These are phyloP conservation scores for Ornithoptera alexandrae DNA, from an alignment of 2,888 invertebrate genomes.

Conservation along the genomic window DNA sequence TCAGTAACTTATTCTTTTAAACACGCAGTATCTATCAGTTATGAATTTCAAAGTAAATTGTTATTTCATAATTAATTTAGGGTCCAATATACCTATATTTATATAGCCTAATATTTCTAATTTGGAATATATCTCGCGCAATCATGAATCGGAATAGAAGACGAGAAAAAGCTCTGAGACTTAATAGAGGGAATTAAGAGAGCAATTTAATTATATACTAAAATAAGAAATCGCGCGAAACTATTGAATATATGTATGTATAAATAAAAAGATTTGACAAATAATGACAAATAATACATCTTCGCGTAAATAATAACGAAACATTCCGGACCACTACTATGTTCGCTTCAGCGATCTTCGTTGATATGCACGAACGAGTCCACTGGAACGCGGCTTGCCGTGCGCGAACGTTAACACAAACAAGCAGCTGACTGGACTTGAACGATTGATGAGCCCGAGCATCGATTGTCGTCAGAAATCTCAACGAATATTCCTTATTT, in stretches of 20 bases:
- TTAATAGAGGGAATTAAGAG: too few relatives aligned
- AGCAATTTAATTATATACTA: too few relatives aligned
- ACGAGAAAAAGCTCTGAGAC: too few relatives aligned
- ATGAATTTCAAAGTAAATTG: not conserved
- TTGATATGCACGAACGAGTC: conserved; percentile 50
- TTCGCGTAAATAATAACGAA: conserved; percentile 7
- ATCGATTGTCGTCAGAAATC: conserved; percentile 57
- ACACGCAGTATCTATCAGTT: not conserved
- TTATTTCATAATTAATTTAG: not conserved
- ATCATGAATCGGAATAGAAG: too few relatives aligned
- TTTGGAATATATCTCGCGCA: too few relatives aligned
- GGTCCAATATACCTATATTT: too few relatives aligned
- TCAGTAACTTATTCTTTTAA: not conserved
- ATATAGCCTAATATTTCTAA: too few relatives aligned
- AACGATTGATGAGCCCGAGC: conserved; percentile 54
- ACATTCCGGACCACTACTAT: conserved; percentile 25
- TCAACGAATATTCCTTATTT: conserved; percentile 52
- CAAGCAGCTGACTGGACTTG: conserved; percentile 46
- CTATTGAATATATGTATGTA: too few relatives aligned
- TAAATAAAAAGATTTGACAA: not conserved
- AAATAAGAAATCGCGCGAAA: not conserved
- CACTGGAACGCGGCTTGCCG: conserved; percentile 43
- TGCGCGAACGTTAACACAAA: conserved; percentile 46
- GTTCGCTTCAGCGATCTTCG: conserved; percentile 43
- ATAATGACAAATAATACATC: not conserved